Base-by-base conservation (phyloP, 1,140 invertebrate species). In the Drosophila trapezifrons region DNA sequence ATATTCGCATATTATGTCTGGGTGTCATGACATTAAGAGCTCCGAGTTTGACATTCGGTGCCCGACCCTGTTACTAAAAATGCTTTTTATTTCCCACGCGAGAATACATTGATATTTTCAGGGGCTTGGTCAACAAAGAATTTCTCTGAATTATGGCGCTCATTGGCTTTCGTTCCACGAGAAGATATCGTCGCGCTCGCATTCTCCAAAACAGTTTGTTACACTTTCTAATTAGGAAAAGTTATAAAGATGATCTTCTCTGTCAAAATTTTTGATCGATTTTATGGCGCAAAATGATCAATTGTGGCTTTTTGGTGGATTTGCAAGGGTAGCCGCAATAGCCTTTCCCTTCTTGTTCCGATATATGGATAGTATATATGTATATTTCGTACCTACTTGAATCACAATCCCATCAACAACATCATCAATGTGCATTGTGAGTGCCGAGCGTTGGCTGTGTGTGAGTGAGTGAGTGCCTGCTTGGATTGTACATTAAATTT, bases 341-440 rank as follows among this genome's bases (percentile, higher is more conserved):
- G 43, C 49, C 40, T 45, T 70, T 58, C 52, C 25, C 51, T 40
- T 47, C 35, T 66, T 35, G 32, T 38, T 43, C 18, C 40, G 17
- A 59, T 42, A 42, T 29, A 42, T 54, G 32, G 10, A 42, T 15
- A 17, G 29, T 18, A 13, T 51, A 57, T 67, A 25, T 27, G n/a
- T 40, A 20, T 51, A 51, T 71, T 27, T 54, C 51, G 35, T 35
- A 35, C 25, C 42, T 27, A 77, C 40, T 65, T 66, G 73, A 66
- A 76, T 76, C 63, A 40, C 55, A 47, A 76, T 76, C 63, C 47
- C 65, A 69, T 49, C 72, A 60, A 57, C 73, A 67, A 51, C 58
- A 74, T 77, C 70, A 80, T 69, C 62, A 85, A 86, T 85, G 81
- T 86, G 79, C 83, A 87, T 82, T 87, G 76, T 67, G 45, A 42